These are phyloP conservation scores for Tridacna gigas DNA, from an alignment of 2,888 invertebrate species.

Conservation along the genomic window DNA sequence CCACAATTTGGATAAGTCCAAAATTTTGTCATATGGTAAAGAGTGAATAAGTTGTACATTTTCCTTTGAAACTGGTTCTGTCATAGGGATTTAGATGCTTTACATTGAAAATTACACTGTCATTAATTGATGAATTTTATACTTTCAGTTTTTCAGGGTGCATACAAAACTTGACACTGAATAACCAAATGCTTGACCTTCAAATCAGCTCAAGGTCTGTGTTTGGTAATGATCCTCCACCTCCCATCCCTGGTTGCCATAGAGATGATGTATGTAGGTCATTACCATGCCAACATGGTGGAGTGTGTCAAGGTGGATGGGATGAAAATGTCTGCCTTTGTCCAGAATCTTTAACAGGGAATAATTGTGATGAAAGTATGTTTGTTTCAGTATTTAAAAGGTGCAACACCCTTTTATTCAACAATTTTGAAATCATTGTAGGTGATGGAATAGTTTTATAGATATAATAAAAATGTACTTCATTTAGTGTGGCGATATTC, in stretches of 20 bases:
- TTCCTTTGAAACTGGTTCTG: no score
- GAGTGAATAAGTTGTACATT: no score
- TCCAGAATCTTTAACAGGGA: constrained; percentile 67
- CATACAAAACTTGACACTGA: constrained; percentile 75
- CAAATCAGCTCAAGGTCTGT: constrained; percentile 64
- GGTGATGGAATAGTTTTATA: no score
- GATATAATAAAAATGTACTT: no score
- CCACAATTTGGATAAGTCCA: no score
- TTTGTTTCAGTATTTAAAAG: neutral
- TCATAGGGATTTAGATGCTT: no score
- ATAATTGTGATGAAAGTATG: constrained; percentile 75
- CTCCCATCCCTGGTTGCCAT: constrained; percentile 74
- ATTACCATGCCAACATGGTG: constrained; percentile 74
- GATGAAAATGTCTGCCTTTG: constrained; percentile 73
- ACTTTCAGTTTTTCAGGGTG: constrained; percentile 79
- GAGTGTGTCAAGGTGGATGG: constrained; percentile 73
- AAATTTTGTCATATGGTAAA: no score
- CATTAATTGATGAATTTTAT: neutral
- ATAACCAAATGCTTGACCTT: constrained; percentile 68
- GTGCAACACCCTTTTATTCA: no score
- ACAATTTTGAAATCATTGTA: no score
- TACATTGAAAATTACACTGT: no score
- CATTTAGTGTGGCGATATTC: no score
- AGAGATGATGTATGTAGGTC: constrained; percentile 74
- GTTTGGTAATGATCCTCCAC: constrained; percentile 78